Base-by-base conservation (phyloP, 2,888 invertebrate species). In the Rhodophaea formosa region DNA sequence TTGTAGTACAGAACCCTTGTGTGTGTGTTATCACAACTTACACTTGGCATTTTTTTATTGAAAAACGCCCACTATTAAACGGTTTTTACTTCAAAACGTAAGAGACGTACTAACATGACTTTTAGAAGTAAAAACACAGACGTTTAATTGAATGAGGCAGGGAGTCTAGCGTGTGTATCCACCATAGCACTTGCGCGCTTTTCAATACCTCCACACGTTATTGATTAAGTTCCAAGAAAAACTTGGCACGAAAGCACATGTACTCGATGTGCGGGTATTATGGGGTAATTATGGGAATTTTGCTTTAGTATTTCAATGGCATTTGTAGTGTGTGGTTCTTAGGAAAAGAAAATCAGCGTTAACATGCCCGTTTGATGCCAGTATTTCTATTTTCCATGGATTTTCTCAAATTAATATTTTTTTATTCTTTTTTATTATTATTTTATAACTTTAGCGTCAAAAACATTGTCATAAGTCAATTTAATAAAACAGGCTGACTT, bases 151-250 rank as follows among this genome's bases (percentile, higher is more conserved):
- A 70, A 67, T 63, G 61, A 62, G 60, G 14, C 29, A 45, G 14
- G 7, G 45, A 72, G 72, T 73, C 71, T 80, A 61, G 74, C 79
- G 77, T 82, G 82, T 70, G 67, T 74, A 71, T 74, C 73, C 57
- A 75, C 70, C 72, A 73, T 77, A 80, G 65, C 72, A 74, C 73
- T 77, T 69, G 74, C 63, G 66, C 66, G 71, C 72, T 80, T 84
- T 83, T 84, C 78, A 83, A 82, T 82, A 80, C 75, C 69, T 76
- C 76, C 79, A 71, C 79, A 77, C 74, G 71, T 81, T 85, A 86
- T 83, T 86, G 83, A 86, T 86, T 80, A 76, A 63, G 69, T 82
- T 81, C 80, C 70, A 64, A 81, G 82, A 84, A 86, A 82, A 82
- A 85, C 74, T 75, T 78, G 78, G 76, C 80, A 80, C 72, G 77